phyloP scores from a whole-genome alignment of 1,140 invertebrate genomes.

The Platyscapa corneri region DNA sequence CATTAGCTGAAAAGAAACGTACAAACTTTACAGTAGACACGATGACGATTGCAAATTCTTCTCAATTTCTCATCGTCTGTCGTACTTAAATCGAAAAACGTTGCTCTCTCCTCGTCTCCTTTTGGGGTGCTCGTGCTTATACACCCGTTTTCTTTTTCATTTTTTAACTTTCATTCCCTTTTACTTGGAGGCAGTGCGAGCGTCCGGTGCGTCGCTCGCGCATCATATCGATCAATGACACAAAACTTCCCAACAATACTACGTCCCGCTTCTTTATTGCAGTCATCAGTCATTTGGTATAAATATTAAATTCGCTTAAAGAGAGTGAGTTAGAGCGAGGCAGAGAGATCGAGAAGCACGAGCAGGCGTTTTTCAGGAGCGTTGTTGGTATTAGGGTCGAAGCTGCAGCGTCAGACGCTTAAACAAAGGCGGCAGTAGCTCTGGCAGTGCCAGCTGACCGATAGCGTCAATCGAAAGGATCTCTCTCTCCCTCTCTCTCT shows the following conservation, averaged over 20 bases:
- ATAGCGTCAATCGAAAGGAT: constrained; percentile 32
- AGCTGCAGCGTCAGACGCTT: constrained; percentile 44
- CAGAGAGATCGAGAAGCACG: neutral
- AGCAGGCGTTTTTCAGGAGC: neutral
- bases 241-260: constrained; percentile 49
- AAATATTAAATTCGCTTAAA: constrained; percentile 55
- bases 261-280: constrained; percentile 32
- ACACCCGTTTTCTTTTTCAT: constrained; percentile 18
- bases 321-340: neutral
- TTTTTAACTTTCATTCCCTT: constrained; percentile 5
- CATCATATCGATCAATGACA: constrained; percentile 56
- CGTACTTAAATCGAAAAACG: constrained; percentile 29
- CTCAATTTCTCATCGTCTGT: constrained; percentile 48
- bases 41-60: constrained; percentile 51
- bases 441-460: constrained; percentile 39
- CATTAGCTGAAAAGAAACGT: constrained; percentile 38
- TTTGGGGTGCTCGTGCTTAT: constrained; percentile 6
- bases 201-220: constrained; percentile 11
- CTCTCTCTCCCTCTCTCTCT: neutral
- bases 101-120: constrained; percentile 34
- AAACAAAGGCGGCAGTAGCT: constrained; percentile 25
- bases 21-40: constrained; percentile 26
- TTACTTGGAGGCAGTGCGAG: neutral
- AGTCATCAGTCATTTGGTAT: constrained; percentile 55
- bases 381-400: constrained; percentile 10